Percentiles rank a stretch among this genome's conserved stretches.
These are phyloP conservation scores for Grammomys surdaster DNA, from an alignment of 2,113 vertebrate genomes.

Conservation along the genomic window DNA sequence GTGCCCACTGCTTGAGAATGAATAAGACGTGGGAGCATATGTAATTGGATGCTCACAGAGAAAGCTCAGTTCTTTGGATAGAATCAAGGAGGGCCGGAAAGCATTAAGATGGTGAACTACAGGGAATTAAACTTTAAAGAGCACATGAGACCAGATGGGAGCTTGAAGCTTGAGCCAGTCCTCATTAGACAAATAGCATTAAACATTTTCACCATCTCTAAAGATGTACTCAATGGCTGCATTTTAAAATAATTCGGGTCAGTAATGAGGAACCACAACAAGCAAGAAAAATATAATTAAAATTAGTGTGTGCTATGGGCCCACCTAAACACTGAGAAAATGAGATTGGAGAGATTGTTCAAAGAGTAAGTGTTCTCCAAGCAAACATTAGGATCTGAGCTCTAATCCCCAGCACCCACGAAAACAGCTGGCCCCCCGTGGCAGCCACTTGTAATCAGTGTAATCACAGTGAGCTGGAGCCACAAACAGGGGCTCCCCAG, in stretches of 20 bases:
- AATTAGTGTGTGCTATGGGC: background rate
- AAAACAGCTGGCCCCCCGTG: background rate
- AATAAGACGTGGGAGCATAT: background rate
- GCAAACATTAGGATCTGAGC: no score
- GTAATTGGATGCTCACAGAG: background rate
- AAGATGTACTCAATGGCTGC: background rate
- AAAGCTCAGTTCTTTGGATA: background rate
- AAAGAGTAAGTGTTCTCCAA: background rate
- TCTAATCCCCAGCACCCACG: background rate
- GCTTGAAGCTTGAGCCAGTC: background rate
- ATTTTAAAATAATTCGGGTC: slow-evolving; percentile 59
- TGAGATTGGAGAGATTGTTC: background rate
- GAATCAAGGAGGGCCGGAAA: slow-evolving; percentile 2
- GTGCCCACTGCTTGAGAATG: background rate
- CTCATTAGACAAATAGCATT: background rate
- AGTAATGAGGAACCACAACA: slow-evolving; percentile 53
- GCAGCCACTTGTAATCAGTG: background rate
- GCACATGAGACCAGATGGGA: background rate
- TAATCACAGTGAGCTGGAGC: background rate
- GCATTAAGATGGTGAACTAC: background rate
- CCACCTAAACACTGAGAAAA: slow-evolving; percentile 29
- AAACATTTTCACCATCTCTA: slow-evolving; percentile 22
- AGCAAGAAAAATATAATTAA: slow-evolving; percentile 59
- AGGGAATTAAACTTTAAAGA: background rate
- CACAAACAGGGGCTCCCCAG: background rate